Evolutionary conservation across 2,797 vertebrate species (phyloP).

Genomic region (Crotalus adamanteus): DNA sequence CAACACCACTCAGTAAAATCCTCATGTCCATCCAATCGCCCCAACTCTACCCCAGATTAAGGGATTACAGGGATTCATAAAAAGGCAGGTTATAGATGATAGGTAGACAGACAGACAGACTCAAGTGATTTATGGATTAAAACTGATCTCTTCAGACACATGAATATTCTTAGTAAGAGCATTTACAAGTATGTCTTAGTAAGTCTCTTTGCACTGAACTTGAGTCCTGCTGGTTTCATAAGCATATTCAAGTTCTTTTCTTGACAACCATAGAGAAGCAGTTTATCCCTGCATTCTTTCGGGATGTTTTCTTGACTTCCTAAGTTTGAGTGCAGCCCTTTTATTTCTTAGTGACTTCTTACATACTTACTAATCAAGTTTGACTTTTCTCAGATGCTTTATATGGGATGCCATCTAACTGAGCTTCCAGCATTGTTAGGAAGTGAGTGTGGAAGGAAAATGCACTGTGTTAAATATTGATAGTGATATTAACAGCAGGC

Average conservation of each 20-base stretch:
- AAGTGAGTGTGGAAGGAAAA: not conserved
- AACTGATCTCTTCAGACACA: not conserved
- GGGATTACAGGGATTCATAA: too few species aligned
- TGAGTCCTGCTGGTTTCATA: not conserved
- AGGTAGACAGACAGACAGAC: too few species aligned
- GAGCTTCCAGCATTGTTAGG: not conserved
- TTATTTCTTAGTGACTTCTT: not conserved
- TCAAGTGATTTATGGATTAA: not conserved
- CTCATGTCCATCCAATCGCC: not conserved
- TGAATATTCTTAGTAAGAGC: not conserved
- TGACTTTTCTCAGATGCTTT: not conserved
- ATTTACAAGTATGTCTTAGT: not conserved
- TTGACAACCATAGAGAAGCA: not conserved
- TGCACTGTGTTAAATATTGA: not conserved
- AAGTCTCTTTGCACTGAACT: not conserved
- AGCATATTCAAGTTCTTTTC: not conserved
- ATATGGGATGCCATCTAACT: not conserved
- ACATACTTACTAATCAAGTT: not conserved
- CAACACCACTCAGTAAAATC: not conserved
- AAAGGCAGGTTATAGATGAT: too few species aligned
- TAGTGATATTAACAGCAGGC: not conserved
- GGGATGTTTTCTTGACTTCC: not conserved
- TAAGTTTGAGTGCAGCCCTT: not conserved
- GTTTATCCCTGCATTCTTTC: not conserved
- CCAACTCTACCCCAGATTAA: not conserved